Conservation (phyloP, 2,113 vertebrate species). For the Ceratotherium simum region DNA sequence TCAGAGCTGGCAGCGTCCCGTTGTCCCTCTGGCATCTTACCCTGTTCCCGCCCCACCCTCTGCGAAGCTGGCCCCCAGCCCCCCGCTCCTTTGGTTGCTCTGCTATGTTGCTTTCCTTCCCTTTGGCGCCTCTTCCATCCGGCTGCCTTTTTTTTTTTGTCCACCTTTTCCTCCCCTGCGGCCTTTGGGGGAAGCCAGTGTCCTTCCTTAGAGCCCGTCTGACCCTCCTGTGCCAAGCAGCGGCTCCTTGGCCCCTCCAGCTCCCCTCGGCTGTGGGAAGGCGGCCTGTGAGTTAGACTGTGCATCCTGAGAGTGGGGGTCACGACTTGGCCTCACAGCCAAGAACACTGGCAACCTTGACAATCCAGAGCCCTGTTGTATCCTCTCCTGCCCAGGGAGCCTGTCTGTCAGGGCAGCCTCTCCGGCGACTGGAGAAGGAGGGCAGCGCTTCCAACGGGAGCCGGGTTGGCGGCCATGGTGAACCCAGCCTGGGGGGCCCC, state of each 20-base stretch:
- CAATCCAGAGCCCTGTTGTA: accelerated
- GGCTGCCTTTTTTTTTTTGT: conserved; percentile 23
- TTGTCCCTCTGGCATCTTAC: neutral
- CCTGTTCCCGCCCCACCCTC: neutral
- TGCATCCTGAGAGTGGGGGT: neutral
- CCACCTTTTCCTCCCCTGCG: conserved; percentile 43
- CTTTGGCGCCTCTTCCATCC: conserved; percentile 1
- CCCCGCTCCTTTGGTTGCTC: neutral
- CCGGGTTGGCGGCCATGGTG: neutral
- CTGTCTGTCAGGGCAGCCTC: neutral
- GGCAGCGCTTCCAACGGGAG: neutral
- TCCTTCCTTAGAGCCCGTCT: neutral
- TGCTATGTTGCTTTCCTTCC: conserved; percentile 50
- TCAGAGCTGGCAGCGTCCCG: neutral
- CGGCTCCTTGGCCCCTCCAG: neutral
- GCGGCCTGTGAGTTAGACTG: neutral
- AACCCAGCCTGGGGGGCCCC: neutral
- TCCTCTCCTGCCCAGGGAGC: neutral
- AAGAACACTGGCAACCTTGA: neutral
- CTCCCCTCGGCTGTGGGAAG: neutral
- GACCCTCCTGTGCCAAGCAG: neutral
- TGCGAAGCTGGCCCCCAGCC: neutral
- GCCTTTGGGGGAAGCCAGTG: neutral
- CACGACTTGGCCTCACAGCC: neutral
- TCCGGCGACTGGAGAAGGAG: accelerated